Conservation (phyloP, 2,113 vertebrate genomes). For the Coryphaenoides rupestris region DNA sequence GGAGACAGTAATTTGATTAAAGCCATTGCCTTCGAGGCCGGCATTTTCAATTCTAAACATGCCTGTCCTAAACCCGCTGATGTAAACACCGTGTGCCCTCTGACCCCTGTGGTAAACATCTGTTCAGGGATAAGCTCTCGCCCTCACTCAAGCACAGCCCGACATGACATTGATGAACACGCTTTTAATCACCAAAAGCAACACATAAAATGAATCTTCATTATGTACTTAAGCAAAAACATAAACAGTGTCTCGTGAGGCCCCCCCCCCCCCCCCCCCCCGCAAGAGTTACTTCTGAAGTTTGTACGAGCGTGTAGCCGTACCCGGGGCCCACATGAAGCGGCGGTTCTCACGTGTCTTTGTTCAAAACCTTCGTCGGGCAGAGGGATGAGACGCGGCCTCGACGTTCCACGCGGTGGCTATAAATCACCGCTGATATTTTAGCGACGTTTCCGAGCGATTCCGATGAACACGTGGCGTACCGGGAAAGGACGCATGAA, state of each 20-base stretch:
- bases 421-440: no score
- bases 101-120: conserved; percentile 75
- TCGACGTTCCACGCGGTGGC: no score
- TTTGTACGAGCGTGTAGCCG: conserved; percentile 22
- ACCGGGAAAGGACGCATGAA: no score
- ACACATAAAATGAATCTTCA: conserved; percentile 64
- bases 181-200: conserved; percentile 68
- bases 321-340: conserved; percentile 26
- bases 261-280: no score
- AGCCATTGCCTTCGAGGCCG: conserved; percentile 68
- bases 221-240: conserved; percentile 52
- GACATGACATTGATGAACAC: conserved; percentile 67
- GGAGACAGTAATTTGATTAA: conserved; percentile 74
- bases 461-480: no score
- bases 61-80: conserved; percentile 60
- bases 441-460: no score
- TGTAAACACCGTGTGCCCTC: conserved; percentile 71
- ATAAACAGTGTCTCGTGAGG: conserved; percentile 36
- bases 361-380: no score
- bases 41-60: conserved; percentile 75
- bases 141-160: conserved; percentile 48
- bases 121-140: conserved; percentile 69
- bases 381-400: no score
- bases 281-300: conserved; percentile 9
- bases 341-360: conserved; percentile 75